Conservation (phyloP, 2,113 vertebrate genomes). For the Hyla sarda region DNA sequence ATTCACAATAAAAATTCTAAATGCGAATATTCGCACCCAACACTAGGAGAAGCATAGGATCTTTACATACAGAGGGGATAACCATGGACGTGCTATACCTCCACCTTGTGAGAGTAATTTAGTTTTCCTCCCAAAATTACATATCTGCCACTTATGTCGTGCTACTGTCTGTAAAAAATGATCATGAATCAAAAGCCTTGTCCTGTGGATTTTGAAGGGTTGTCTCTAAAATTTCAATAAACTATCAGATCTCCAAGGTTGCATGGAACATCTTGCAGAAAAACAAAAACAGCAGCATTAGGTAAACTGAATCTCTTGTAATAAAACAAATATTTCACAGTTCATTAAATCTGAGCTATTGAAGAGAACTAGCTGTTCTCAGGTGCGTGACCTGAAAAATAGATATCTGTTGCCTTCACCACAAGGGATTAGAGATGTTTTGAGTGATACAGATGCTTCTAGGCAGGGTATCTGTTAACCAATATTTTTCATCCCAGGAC, state of each 20-base stretch:
- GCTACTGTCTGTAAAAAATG: not conserved
- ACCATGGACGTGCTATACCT: not conserved
- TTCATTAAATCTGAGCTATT: slow-evolving; percentile 78
- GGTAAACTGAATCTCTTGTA: slow-evolving; percentile 72
- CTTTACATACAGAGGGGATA: not conserved
- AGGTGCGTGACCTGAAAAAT: slow-evolving; percentile 72
- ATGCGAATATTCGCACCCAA: too few relatives aligned
- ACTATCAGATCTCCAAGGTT: slow-evolving; percentile 45
- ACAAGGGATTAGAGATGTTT: slow-evolving; percentile 63
- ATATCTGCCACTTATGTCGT: not conserved
- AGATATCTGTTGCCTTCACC: slow-evolving; percentile 69
- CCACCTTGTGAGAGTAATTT: not conserved
- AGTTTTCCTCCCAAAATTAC: not conserved
- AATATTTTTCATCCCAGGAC: slow-evolving; percentile 51
- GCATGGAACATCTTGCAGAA: slow-evolving; percentile 39
- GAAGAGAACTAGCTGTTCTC: slow-evolving; percentile 75
- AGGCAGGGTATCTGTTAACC: slow-evolving; percentile 63
- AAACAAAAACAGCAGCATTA: slow-evolving; percentile 61
- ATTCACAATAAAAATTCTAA: too few relatives aligned
- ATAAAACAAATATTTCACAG: slow-evolving; percentile 80
- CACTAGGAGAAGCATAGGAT: too few relatives aligned
- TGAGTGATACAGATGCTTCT: slow-evolving; percentile 66
- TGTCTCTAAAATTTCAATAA: slow-evolving; percentile 43
- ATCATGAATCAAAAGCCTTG: slow-evolving; percentile 22
- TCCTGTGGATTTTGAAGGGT: slow-evolving; percentile 24